phyloP scores from a whole-genome alignment of 2,797 vertebrate species.

The Squalus acanthias region DNA sequence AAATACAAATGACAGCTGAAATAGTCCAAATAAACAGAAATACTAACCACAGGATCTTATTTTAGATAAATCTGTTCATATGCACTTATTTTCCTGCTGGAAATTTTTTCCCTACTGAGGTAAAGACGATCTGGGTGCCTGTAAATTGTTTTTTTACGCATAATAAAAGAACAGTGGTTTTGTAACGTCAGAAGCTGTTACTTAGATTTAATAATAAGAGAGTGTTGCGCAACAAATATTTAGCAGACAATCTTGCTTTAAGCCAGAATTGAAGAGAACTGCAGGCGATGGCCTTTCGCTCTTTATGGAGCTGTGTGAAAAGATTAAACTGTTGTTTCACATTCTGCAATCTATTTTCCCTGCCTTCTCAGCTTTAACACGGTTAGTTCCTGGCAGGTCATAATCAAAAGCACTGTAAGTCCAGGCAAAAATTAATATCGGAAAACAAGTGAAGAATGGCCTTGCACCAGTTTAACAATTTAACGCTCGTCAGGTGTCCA shows the following conservation, averaged over 20 bases:
- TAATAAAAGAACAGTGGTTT: neutral
- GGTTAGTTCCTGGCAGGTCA: conserved; percentile 14
- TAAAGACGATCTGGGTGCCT: neutral
- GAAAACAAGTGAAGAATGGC: conserved; percentile 24
- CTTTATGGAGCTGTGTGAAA: conserved; percentile 21
- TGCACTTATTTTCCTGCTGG: neutral
- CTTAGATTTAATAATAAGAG: neutral
- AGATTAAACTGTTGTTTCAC: conserved; percentile 31
- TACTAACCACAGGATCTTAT: neutral
- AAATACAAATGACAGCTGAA: neutral
- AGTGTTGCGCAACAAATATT: neutral
- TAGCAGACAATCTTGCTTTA: neutral
- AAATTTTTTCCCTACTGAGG: neutral
- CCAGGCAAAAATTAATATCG: conserved; percentile 39
- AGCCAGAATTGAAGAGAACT: neutral
- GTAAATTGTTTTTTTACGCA: neutral
- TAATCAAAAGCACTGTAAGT: conserved; percentile 25
- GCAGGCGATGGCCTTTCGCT: neutral
- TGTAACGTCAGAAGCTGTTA: neutral
- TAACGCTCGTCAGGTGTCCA: conserved; percentile 43
- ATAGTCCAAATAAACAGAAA: neutral
- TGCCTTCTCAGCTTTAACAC: conserved; percentile 2
- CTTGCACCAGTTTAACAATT: conserved; percentile 41
- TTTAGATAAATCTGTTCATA: neutral
- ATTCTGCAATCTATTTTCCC: conserved; percentile 6